Conservation (phyloP, 2,797 vertebrate genomes). For the Eptatretus atami region DNA sequence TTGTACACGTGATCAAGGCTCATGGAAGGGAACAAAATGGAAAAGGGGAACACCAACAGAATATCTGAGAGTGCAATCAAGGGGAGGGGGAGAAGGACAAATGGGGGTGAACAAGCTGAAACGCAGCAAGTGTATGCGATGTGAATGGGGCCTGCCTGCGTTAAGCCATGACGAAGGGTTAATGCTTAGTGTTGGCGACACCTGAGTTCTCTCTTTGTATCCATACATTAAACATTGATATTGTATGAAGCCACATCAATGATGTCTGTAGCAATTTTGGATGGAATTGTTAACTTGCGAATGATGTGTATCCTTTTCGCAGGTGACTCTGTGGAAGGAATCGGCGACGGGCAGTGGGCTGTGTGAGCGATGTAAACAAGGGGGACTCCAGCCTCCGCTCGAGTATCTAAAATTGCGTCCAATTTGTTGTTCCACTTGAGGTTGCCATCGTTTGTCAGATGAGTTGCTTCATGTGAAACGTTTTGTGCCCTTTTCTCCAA, state of each 20-base stretch:
- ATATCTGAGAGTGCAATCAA: no score
- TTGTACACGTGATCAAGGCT: no score
- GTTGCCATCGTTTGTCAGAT: not conserved
- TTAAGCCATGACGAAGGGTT: no score
- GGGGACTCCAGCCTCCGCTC: conserved; percentile 18
- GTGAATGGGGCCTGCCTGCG: no score
- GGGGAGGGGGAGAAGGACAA: no score
- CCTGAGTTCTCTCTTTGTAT: not conserved
- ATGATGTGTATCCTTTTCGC: conserved; percentile 8
- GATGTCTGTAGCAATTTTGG: not conserved
- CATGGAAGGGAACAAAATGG: no score
- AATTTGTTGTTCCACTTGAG: not conserved
- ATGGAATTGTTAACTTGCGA: not conserved
- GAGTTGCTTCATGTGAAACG: no score
- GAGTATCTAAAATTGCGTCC: not conserved
- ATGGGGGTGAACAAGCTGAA: no score
- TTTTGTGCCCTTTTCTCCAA: no score
- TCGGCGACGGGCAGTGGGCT: conserved; percentile 70
- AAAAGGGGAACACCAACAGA: no score
- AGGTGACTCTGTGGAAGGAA: conserved; percentile 95
- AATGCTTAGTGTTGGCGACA: no score
- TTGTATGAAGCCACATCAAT: not conserved
- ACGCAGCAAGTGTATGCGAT: no score
- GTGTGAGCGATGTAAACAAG: conserved; percentile 89
- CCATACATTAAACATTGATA: not conserved